Percentiles rank a stretch among this genome's conserved stretches.
Evolutionary conservation across 1,140 invertebrate species (phyloP).

Genomic region (Pristionchus pacificus): DNA sequence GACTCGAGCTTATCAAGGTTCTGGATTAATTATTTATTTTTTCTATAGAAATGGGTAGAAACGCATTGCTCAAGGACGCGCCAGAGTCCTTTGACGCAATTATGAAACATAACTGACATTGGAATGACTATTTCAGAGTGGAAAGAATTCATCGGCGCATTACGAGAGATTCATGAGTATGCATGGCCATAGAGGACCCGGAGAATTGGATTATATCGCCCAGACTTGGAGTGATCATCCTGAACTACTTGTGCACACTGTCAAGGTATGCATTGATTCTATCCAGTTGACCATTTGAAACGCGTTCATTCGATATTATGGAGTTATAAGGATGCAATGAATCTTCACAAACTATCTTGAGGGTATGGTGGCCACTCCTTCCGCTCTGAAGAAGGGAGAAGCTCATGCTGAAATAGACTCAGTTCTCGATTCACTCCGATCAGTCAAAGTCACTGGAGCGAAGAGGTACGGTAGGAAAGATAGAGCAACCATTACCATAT

Average conservation of each 20-base stretch:
- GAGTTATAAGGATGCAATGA: background rate
- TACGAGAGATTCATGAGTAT: slow-evolving; percentile 7
- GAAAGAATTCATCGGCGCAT: slow-evolving; percentile 1
- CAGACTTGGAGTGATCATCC: slow-evolving; percentile 20
- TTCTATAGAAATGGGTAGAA: slow-evolving; percentile 12
- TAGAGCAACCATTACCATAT: background rate
- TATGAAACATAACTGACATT: background rate
- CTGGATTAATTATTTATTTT: slow-evolving; percentile 12
- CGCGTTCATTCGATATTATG: too few species aligned
- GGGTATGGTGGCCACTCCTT: background rate
- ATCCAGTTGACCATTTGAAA: too few species aligned
- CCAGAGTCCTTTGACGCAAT: slow-evolving; percentile 18
- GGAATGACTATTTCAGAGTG: slow-evolving; percentile 5
- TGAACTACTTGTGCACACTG: slow-evolving; percentile 21
- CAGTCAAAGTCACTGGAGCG: slow-evolving; percentile 15
- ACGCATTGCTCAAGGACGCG: slow-evolving; percentile 18
- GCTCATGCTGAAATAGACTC: too few species aligned
- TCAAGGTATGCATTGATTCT: too few species aligned
- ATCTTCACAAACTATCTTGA: background rate
- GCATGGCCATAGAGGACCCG: slow-evolving; percentile 28
- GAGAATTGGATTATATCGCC: slow-evolving; percentile 17
- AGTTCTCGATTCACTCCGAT: too few species aligned
- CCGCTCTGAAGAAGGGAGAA: slow-evolving; percentile 8
- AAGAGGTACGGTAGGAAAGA: slow-evolving; percentile 9
- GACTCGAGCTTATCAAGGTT: slow-evolving; percentile 4